Evolutionary conservation across 2,113 vertebrate species (phyloP), one percentile per base, ranked within the genome.

Genomic region (Gobiocypris rarus): DNA sequence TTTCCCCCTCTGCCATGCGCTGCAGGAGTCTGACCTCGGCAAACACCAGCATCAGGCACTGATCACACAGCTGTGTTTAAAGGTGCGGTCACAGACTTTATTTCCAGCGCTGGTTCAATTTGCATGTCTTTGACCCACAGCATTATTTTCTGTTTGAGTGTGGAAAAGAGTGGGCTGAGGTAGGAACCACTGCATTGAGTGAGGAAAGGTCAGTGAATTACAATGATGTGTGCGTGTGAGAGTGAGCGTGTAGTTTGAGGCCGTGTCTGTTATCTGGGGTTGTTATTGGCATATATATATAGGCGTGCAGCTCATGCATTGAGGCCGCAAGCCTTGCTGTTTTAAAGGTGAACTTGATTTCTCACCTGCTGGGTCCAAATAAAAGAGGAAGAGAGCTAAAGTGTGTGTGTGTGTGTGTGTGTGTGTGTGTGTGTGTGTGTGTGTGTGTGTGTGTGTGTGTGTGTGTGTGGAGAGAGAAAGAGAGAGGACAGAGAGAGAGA

Each of bases 311-410:
- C 65, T 38, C 65, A 69, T 1, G 34, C 65, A 22, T 0, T 69
- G 65, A 41, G 34, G 9, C 34, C 19, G 0, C 65, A 70, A 70
- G 65, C 19, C 34, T 77, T 58, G 31, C 54, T 14, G 22, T 41
- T 77, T 59, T 77, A 77, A 77, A 77, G 31, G 75, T 41, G 58
- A 79, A 79, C 76, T 79, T 79, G 38, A 48, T 45, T 79, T 63
- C 14, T 17, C n/a, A 45, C 54, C 56, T 0, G 11, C 56, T 43
- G 34, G 76, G n/a, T 24, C 13, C 5, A 75, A 75, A 59, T 58
- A 61, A 14, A n/a, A 59, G 75, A 26, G 13, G 54, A 19, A 9
- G 1, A 43, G 31, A 34, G 19, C 26, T 22, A 17, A 1, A n/a
- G 15, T 0, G 34, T 34, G 28, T 11, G 19, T 1, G 11, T n/a